phyloP scores from a whole-genome alignment of 1,140 invertebrate genomes.

The Trichonephila clavata region DNA sequence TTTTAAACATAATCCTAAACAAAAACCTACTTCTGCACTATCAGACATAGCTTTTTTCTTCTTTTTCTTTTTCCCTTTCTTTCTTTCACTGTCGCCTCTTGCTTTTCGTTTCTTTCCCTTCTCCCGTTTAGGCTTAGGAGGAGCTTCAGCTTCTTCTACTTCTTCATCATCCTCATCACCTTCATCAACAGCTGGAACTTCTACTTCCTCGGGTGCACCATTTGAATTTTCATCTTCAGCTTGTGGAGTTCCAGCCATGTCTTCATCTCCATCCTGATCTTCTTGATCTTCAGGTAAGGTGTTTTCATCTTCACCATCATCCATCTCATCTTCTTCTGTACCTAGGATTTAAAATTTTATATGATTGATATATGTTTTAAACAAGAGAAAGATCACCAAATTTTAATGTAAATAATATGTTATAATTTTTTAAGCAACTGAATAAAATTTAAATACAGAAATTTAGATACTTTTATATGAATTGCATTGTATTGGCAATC shows the following conservation, averaged over 20 bases:
- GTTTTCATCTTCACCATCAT: conserved; percentile 77
- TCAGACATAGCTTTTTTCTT: conserved; percentile 94
- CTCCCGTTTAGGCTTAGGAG: conserved; percentile 76
- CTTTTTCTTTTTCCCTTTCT: conserved; percentile 95
- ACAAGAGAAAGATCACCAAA: too few species aligned
- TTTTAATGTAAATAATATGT: too few species aligned
- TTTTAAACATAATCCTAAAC: not conserved
- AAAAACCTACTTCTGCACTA: conserved; percentile 84
- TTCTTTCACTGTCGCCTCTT: conserved; percentile 84
- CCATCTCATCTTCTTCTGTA: conserved; percentile 74
- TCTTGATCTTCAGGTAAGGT: conserved; percentile 73
- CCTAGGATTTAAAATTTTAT: conserved; percentile 34
- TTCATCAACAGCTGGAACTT: conserved; percentile 49
- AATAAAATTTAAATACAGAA: too few species aligned
- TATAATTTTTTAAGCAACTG: too few species aligned
- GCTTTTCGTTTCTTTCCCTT: conserved; percentile 95
- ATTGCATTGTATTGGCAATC: too few species aligned
- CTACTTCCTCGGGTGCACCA: conserved; percentile 63
- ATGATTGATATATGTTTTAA: too few species aligned
- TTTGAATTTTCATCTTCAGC: conserved; percentile 75
- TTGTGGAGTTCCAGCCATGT: conserved; percentile 53
- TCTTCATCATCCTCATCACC: conserved; percentile 77
- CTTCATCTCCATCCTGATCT: conserved; percentile 72
- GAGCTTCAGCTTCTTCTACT: conserved; percentile 74
- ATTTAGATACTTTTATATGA: too few species aligned